Conservation (phyloP, 1,140 invertebrate species). For the Grapholita molesta region DNA sequence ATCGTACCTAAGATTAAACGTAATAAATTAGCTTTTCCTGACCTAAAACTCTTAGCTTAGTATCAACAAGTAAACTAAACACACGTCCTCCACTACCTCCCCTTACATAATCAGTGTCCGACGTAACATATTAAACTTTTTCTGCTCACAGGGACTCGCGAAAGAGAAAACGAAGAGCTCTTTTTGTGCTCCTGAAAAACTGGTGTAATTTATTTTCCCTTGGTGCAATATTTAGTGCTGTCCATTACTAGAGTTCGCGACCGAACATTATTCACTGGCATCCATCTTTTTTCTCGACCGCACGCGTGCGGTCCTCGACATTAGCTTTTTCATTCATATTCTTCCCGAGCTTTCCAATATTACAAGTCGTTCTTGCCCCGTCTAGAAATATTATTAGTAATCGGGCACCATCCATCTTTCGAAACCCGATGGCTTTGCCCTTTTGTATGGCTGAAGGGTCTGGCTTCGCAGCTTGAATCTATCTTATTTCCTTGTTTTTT, state of each 20-base stretch:
- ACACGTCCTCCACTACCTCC: background rate
- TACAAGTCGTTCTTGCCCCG: conserved; percentile 30
- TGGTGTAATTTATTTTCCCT: conserved; percentile 75
- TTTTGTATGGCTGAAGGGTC: background rate
- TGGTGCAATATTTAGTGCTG: conserved; percentile 75
- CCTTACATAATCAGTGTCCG: conserved; percentile 54
- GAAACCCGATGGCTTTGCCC: background rate
- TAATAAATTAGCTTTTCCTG: background rate
- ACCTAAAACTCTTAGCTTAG: too few species aligned
- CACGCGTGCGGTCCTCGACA: conserved; percentile 57
- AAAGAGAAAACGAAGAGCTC: conserved; percentile 67
- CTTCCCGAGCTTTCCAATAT: conserved; percentile 45
- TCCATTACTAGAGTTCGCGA: conserved; percentile 76
- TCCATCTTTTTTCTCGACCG: conserved; percentile 65
- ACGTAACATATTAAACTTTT: conserved; percentile 70
- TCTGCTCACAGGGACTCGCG: conserved; percentile 44
- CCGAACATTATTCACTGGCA: conserved; percentile 72
- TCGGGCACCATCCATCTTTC: conserved; percentile 19
- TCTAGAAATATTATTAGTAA: conserved; percentile 16
- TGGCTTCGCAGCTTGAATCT: background rate
- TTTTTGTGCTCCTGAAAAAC: conserved; percentile 73
- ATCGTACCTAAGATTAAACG: too few species aligned
- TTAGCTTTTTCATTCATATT: conserved; percentile 70
- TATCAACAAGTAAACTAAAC: conserved; percentile 13
- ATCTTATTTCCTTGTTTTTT: background rate